These are phyloP conservation scores for Hemiprocne comata DNA, from an alignment of 2,113 vertebrate species.

Conservation along the genomic window DNA sequence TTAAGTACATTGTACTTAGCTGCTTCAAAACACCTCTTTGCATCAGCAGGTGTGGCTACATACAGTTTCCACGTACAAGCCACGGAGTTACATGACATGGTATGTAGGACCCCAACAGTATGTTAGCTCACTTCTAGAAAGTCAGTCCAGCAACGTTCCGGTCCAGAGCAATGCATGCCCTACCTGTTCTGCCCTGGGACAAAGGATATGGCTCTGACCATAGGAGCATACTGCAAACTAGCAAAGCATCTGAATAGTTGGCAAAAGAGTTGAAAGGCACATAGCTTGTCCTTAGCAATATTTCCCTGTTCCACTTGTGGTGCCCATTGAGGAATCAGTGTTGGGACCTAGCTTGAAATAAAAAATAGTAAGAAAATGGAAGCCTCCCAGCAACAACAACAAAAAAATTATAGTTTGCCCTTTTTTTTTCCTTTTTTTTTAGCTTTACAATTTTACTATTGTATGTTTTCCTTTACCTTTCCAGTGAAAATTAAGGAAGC, in stretches of 20 bases:
- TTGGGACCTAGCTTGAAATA: conserved; percentile 38
- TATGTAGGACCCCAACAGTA: neutral
- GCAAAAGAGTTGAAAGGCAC: conserved; percentile 75
- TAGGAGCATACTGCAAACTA: neutral
- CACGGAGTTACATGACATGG: neutral
- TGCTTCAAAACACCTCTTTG: conserved; percentile 37
- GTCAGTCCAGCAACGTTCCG: neutral
- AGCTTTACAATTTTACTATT: neutral
- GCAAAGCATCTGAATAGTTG: conserved; percentile 34
- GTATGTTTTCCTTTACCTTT: conserved; percentile 15
- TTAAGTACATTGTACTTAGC: conserved; percentile 49
- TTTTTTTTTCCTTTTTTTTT: neutral
- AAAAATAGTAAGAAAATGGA: conserved; percentile 53
- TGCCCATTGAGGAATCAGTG: conserved; percentile 42
- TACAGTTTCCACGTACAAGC: neutral
- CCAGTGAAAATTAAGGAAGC: conserved; percentile 55
- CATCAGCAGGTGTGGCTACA: conserved; percentile 9
- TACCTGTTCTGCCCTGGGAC: neutral
- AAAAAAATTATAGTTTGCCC: neutral
- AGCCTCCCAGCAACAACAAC: conserved; percentile 19
- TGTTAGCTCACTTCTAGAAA: neutral
- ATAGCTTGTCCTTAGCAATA: conserved; percentile 61
- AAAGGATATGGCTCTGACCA: neutral
- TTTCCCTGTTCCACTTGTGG: conserved; percentile 17
- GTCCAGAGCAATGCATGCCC: neutral